phyloP scores from a whole-genome alignment of 2,113 vertebrate species.

The Trinectes maculatus region DNA sequence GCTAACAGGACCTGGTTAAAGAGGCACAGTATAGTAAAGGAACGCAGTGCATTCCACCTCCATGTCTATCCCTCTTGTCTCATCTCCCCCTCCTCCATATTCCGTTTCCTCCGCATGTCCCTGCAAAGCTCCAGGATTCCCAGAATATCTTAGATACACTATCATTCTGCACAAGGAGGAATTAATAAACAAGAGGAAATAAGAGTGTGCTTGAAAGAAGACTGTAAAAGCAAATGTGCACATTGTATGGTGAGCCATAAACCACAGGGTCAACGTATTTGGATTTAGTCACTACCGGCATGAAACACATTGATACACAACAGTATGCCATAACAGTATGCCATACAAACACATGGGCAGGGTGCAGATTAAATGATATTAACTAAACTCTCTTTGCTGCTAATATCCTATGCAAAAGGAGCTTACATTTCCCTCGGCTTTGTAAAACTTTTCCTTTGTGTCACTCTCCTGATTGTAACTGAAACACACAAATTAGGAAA shows the following conservation, averaged over 20 bases:
- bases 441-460: not conserved
- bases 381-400: not conserved
- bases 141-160: conserved; percentile 66
- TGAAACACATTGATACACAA: not conserved
- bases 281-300: not conserved
- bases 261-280: not conserved
- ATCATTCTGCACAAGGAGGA: conserved; percentile 30
- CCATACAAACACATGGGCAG: conserved; percentile 13
- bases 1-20: conserved; percentile 21
- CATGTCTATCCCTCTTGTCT: not conserved
- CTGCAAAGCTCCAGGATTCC: conserved; percentile 58
- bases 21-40: not conserved
- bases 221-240: not conserved
- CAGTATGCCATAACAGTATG: conserved; percentile 31
- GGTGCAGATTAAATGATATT: conserved; percentile 24
- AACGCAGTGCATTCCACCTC: conserved; percentile 12
- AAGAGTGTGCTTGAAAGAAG: conserved; percentile 33
- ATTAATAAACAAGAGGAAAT: conserved; percentile 27
- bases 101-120: conserved; percentile 34
- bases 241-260: not conserved
- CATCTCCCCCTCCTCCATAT: conserved; percentile 4
- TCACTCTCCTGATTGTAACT: not conserved
- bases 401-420: not conserved
- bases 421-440: not conserved
- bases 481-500: no score